Evolutionary conservation across 2,888 invertebrate genomes (phyloP).

Genomic region (Beris chalybata): DNA sequence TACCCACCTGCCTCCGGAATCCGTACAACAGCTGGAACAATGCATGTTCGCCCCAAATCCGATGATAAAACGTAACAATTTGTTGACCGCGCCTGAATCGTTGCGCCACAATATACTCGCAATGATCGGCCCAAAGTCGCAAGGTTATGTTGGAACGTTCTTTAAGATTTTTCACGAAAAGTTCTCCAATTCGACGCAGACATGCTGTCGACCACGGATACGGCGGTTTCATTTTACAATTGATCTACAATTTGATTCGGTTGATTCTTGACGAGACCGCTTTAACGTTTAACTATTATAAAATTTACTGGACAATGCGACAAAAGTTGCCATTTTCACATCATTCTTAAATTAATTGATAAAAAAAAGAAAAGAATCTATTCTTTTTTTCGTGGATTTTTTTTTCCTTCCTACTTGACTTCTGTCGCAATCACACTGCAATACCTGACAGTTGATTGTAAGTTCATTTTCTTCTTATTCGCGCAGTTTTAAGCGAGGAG

Average conservation of each 20-base stretch:
- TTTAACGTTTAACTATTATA: slow-evolving; percentile 3
- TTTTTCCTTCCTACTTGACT: slow-evolving; percentile 3
- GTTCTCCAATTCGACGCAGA: slow-evolving; percentile 22
- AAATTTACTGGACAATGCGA: not conserved
- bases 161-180: slow-evolving; percentile 49
- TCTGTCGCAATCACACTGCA: too few relatives aligned
- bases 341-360: slow-evolving; percentile 14
- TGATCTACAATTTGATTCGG: too few relatives aligned
- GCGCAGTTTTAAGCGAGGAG: too few relatives aligned
- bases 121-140: slow-evolving; percentile 60
- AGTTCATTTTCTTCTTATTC: too few relatives aligned
- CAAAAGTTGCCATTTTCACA: slow-evolving; percentile 20
- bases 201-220: not conserved
- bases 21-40: slow-evolving; percentile 59
- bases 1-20: slow-evolving; percentile 42
- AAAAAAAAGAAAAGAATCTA: slow-evolving; percentile 1
- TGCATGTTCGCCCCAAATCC: slow-evolving; percentile 65
- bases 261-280: too few relatives aligned
- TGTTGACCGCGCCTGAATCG: slow-evolving; percentile 65
- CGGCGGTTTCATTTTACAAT: slow-evolving; percentile 15
- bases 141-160: slow-evolving; percentile 58
- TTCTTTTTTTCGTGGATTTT: slow-evolving; percentile 1
- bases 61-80: slow-evolving; percentile 64
- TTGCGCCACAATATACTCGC: slow-evolving; percentile 63
- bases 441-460: too few relatives aligned